Evolutionary conservation across 2,113 vertebrate genomes (phyloP).

Genomic region (Hyaena hyaena): DNA sequence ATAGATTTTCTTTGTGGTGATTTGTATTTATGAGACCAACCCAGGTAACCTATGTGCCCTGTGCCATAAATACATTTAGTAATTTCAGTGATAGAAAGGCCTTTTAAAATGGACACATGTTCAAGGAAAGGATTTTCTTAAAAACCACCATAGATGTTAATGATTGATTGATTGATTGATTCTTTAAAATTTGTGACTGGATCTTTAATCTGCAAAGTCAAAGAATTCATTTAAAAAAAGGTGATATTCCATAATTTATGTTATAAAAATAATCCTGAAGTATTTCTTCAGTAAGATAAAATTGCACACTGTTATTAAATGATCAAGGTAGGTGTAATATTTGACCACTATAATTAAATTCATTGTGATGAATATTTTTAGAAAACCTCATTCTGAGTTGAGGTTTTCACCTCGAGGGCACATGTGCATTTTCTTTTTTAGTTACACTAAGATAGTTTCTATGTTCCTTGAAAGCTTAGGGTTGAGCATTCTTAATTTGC

Average conservation of each 20-base stretch:
- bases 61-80: not conserved
- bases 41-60: not conserved
- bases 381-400: not conserved
- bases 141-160: not conserved
- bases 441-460: constrained; percentile 43
- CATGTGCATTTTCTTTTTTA: not conserved
- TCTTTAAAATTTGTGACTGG: not conserved
- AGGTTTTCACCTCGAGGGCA: constrained; percentile 24
- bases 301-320: not conserved
- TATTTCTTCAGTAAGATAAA: not conserved
- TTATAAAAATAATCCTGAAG: constrained; percentile 7
- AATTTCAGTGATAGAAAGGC: constrained; percentile 45
- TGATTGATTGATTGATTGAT: not conserved
- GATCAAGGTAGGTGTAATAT: not conserved
- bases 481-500: constrained; percentile 43
- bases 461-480: not conserved
- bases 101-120: not conserved
- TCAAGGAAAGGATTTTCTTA: constrained; percentile 3
- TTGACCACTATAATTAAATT: constrained; percentile 37
- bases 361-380: constrained; percentile 4
- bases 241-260: constrained; percentile 14
- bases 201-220: not conserved
- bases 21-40: not conserved
- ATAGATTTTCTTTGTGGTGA: not conserved
- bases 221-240: constrained; percentile 5